These are phyloP conservation scores for Thecocarcelia acutangulata DNA, from an alignment of 2,888 invertebrate species.

Conservation along the genomic window DNA sequence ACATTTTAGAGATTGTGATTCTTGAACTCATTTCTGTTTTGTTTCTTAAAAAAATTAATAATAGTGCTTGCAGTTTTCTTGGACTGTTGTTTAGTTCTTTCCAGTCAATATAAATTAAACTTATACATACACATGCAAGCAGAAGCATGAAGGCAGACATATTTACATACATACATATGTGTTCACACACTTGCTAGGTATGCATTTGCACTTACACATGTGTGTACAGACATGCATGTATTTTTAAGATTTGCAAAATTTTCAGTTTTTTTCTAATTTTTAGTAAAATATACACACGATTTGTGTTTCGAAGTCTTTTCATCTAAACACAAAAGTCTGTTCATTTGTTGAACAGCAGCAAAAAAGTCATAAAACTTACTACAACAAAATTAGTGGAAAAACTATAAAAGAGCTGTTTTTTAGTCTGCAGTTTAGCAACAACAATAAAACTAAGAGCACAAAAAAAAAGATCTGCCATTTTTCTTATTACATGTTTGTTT, in stretches of 20 bases:
- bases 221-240: background rate
- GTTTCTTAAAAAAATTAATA: constrained; percentile 38
- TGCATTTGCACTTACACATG: background rate
- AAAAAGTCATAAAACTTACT: constrained; percentile 47
- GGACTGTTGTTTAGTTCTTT: constrained; percentile 42
- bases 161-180: background rate
- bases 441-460: constrained; percentile 7
- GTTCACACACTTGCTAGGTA: no score
- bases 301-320: constrained; percentile 54
- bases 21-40: constrained; percentile 61
- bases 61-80: constrained; percentile 22
- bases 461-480: constrained; percentile 38
- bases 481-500: constrained; percentile 18
- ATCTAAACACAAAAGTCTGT: constrained; percentile 46
- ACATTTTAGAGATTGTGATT: constrained; percentile 47
- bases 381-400: constrained; percentile 45
- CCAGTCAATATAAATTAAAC: background rate
- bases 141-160: background rate
- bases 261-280: constrained; percentile 23
- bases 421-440: constrained; percentile 32
- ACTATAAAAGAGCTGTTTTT: constrained; percentile 48
- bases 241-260: constrained; percentile 7
- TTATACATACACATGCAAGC: no score
- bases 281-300: constrained; percentile 53
- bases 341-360: constrained; percentile 34